phyloP scores from a whole-genome alignment of 2,797 vertebrate genomes.

The Tragopan temminckii region DNA sequence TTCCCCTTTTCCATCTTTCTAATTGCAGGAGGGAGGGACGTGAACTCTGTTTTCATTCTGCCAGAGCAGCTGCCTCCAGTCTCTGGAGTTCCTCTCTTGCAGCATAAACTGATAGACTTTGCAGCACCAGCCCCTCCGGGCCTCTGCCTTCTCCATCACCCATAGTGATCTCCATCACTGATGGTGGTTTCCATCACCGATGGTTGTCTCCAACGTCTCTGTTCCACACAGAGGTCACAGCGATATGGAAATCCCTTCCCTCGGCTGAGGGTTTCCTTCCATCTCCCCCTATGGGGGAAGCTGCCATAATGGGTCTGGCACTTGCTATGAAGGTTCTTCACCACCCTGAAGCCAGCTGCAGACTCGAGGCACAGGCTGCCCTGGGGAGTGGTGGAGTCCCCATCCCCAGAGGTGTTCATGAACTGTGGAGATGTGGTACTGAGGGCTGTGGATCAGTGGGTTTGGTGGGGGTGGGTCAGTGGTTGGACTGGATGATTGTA shows the following conservation, averaged over 20 bases:
- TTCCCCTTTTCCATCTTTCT: constrained; percentile 34
- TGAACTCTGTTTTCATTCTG: background rate
- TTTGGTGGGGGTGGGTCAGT: too few species aligned
- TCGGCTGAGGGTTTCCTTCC: background rate
- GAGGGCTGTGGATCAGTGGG: too few species aligned
- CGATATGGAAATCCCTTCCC: background rate
- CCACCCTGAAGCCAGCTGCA: background rate
- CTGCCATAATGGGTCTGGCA: background rate
- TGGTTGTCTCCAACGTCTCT: background rate
- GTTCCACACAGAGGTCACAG: background rate
- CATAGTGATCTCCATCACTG: rapidly evolving
- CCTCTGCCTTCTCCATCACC: background rate
- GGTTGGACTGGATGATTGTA: too few species aligned
- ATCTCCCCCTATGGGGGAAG: background rate
- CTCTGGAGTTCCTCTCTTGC: background rate
- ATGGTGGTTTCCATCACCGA: background rate
- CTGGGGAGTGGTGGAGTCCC: too few species aligned
- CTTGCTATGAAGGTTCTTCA: background rate
- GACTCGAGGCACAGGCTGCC: background rate
- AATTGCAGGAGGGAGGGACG: constrained; percentile 40
- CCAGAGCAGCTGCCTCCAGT: constrained; percentile 33
- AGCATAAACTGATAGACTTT: background rate
- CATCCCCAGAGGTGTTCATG: too few species aligned
- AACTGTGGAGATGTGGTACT: too few species aligned
- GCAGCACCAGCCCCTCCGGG: background rate